These are phyloP conservation scores for Odontophorus gujanensis DNA, from an alignment of 2,113 vertebrate genomes.

Conservation along the genomic window DNA sequence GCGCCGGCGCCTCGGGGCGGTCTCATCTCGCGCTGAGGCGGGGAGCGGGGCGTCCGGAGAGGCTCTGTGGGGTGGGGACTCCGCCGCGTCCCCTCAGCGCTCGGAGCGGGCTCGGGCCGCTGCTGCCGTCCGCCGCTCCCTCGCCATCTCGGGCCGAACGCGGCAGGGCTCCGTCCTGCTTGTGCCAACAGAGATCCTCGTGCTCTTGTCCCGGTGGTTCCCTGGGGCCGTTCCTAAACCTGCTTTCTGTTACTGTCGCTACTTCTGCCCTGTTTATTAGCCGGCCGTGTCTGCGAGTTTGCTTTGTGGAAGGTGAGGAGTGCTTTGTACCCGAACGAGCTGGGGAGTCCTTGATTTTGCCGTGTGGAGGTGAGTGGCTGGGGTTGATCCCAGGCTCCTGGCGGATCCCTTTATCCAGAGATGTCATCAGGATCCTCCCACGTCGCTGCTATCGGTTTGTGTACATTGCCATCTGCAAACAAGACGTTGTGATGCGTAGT, in stretches of 20 bases:
- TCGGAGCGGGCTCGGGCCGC: too few species aligned
- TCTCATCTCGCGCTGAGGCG: background rate
- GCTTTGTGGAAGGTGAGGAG: conserved; percentile 8
- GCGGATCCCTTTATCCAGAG: background rate
- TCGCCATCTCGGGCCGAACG: background rate
- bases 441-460: background rate
- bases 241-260: background rate
- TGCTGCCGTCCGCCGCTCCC: too few species aligned
- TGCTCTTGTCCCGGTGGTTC: background rate
- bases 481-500: conserved; percentile 24
- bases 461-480: conserved; percentile 17
- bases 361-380: conserved; percentile 1
- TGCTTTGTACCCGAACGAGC: background rate
- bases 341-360: conserved; percentile 15
- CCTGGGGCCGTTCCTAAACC: background rate
- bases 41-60: background rate
- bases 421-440: conserved; percentile 32
- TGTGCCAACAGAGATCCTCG: accelerated
- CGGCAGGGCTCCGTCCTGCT: accelerated
- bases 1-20: background rate
- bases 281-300: background rate
- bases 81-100: too few species aligned
- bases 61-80: background rate
- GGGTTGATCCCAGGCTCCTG: conserved; percentile 8
- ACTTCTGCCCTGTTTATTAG: background rate